Base-by-base conservation (phyloP, 2,888 invertebrate species). In the Patella caerulea region DNA sequence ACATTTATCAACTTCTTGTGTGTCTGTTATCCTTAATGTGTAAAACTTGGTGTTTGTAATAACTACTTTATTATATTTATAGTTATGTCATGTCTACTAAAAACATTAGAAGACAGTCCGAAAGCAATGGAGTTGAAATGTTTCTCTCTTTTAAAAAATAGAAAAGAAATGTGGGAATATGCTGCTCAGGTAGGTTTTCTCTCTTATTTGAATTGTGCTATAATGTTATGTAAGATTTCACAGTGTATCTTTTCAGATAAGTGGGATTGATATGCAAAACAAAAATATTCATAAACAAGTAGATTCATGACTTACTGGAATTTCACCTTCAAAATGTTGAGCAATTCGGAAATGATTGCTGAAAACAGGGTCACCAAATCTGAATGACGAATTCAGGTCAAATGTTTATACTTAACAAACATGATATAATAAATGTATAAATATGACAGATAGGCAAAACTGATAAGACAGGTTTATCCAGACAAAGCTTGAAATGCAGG, bases 141-240 rank as follows among this genome's bases (percentile, higher is more conserved):
- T 91, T 94, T 94, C 86, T 94, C 94, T 86, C 95, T 96, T 93
- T 93, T 98, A 73, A 94, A 94, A 76, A 95, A 95, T 84, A 94
- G 98, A 87, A 94, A 97, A 87, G 95, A 97, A 93, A 96, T 98
- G 96, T 98, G 97, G 92, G 95, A 94, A 92, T 95, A 95, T 93
- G 97, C 97, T 29, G 96, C 95, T 17, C 90, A 92, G 88, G 92
- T 92, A 83, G 74, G 45, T 45, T 7, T 45, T 9, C 5, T 45
- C 45, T 9, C 9, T 45, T 45, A 9, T 45, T 45, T 45, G 9
- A 45, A 45, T 45, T 45, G 45, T 9, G 0, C 45, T 45, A 9
- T 45, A 45, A 45, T 5, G 4, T 45, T 45, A 4, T 45, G 9
- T 45, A 7, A 9, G 45, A 45, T 45, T 45, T 45, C 45, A 45